These are phyloP conservation scores for Leguminivora glycinivorella DNA, from an alignment of 1,140 invertebrate species.

Conservation along the genomic window DNA sequence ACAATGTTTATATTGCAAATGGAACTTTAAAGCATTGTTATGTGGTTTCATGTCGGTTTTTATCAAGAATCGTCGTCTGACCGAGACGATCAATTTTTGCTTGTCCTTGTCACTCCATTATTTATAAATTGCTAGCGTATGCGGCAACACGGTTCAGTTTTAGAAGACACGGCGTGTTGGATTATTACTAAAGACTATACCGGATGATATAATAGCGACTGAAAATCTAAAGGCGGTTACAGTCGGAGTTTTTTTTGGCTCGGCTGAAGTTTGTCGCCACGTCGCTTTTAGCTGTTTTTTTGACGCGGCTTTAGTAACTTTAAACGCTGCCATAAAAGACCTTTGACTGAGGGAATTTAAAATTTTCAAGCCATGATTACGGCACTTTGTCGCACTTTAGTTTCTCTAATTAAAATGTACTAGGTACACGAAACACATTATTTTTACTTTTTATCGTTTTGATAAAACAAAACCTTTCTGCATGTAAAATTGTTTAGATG, in stretches of 20 bases:
- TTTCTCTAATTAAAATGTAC: slow-evolving; percentile 3
- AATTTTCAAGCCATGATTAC: background rate
- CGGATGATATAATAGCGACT: slow-evolving; percentile 52
- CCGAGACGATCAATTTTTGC: background rate
- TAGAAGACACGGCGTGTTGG: slow-evolving; percentile 34
- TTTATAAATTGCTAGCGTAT: background rate
- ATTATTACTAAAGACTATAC: slow-evolving; percentile 45
- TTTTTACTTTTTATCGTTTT: too few species aligned
- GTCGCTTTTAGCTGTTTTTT: slow-evolving; percentile 43
- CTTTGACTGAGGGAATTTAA: slow-evolving; percentile 49
- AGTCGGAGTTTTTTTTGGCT: slow-evolving; percentile 49
- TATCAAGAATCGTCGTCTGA: background rate
- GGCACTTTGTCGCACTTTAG: background rate
- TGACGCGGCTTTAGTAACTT: slow-evolving; percentile 36
- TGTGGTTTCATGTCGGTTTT: slow-evolving; percentile 38
- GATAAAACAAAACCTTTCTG: too few species aligned
- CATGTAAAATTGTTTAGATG: too few species aligned
- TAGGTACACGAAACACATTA: too few species aligned
- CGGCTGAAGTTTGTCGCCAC: slow-evolving; percentile 41
- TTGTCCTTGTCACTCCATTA: slow-evolving; percentile 4
- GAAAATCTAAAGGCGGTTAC: slow-evolving; percentile 53
- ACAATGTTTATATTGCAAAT: slow-evolving; percentile 34
- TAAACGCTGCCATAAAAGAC: slow-evolving; percentile 36
- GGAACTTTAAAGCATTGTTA: slow-evolving; percentile 41
- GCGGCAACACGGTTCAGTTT: background rate